Evolutionary conservation across 37 sponge, comb jelly and placozoan species (phyloP), one percentile per base, ranked within the genome.

Genomic region (Dysidea cf. avara): DNA sequence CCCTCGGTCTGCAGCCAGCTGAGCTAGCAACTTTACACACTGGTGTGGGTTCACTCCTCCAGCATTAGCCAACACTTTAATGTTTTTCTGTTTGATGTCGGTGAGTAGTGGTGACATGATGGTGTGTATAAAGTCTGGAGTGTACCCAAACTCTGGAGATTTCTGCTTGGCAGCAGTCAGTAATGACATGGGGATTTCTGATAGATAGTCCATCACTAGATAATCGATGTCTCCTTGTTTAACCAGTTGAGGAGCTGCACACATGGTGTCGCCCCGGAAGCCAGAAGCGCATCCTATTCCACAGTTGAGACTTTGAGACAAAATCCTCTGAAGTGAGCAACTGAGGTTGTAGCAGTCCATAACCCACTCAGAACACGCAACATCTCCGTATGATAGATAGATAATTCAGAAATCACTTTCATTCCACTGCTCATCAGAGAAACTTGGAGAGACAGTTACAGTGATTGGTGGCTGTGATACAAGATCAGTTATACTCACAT

Each of bases 181-280:
- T n/a, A 97, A 77, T 30, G 95, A 94, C 98, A 97, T 97, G 53
- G 98, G 93, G 29, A 97, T 94, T 55, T 97, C 98, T 18, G 98
- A 87, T 21, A 97, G 89, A 67, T 97, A 97, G 74, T 97, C 98
- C 16, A 82, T 66, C 46, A 93, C 98, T 9, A 97, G 83, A 65
- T 77, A 97, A 58, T 97, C 84, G 17, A 94, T 79, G 33, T 87
- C 43, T 33, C 98, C 98, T 48, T 83, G 56, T 37, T 66, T 59
- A 0, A 94, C 87, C 18, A 97, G 81, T 75, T 97, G 98, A 14
- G 87, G 86, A 20, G 94, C 87, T 70, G 92, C 73, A 1, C 39
- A 49, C 34, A 80, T 58, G 2, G 97, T 77, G 64, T 96, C 97
- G 14, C 97, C 97, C 97, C 97, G 92, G 72, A 96, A 96, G 7